A percentile compares a stretch with the other conserved stretches of the same genome.
Evolutionary conservation across 1,140 invertebrate genomes (phyloP).

Genomic region (Acromyrmex heyeri): DNA sequence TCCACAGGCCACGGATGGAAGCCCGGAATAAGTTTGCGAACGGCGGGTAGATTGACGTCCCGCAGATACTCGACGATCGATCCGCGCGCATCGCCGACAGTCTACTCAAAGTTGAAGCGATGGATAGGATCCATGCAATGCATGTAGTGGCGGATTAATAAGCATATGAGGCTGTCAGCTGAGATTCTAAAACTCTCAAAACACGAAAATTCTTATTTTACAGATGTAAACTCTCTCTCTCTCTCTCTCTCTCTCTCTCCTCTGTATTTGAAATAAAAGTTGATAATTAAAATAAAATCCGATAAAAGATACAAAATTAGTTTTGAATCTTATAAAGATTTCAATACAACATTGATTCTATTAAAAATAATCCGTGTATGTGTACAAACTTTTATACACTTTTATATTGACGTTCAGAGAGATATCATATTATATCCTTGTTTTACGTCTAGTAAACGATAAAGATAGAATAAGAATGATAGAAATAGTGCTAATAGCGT

Average conservation of each 20-base stretch:
- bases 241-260: not conserved
- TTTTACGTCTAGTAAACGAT: too few relatives aligned
- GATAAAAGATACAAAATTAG: not conserved
- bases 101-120: conserved; percentile 53
- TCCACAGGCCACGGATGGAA: conserved; percentile 49
- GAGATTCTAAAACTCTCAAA: not conserved
- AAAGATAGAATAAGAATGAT: too few relatives aligned
- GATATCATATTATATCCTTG: too few relatives aligned
- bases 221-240: not conserved
- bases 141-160: not conserved
- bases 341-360: not conserved
- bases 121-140: conserved; percentile 25
- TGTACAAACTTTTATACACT: not conserved
- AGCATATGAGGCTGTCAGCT: conserved; percentile 10
- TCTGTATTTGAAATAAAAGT: not conserved
- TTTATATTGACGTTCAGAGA: too few relatives aligned
- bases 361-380: not conserved
- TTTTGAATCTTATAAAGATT: not conserved
- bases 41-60: conserved; percentile 56
- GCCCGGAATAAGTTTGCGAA: conserved; percentile 52
- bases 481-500: too few relatives aligned
- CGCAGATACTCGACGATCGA: conserved; percentile 66
- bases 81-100: conserved; percentile 48
- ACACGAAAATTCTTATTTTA: not conserved
- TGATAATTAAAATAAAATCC: not conserved